phyloP scores from a whole-genome alignment of 2,113 vertebrate species.

The Glaucomys volans region DNA sequence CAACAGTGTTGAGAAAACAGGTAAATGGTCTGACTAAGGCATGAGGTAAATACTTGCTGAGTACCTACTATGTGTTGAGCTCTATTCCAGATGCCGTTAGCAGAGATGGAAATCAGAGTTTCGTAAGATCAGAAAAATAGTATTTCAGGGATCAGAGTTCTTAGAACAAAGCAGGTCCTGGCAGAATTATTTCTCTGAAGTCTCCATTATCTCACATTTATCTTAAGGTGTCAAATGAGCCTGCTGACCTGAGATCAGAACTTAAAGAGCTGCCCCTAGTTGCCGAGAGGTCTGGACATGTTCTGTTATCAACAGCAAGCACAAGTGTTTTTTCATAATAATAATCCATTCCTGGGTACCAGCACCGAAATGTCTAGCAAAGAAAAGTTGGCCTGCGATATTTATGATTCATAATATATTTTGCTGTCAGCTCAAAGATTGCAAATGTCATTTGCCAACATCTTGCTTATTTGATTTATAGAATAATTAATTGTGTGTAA shows the following conservation, averaged over 20 bases:
- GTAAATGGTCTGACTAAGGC: neutral
- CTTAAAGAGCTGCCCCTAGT: neutral
- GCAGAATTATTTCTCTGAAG: constrained; percentile 1
- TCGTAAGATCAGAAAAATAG: neutral
- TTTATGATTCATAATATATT: constrained; percentile 72
- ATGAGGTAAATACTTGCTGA: neutral
- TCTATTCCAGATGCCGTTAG: neutral
- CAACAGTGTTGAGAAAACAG: neutral
- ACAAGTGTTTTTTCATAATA: neutral
- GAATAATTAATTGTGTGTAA: constrained; percentile 75
- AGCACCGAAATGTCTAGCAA: constrained; percentile 61
- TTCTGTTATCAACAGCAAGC: neutral
- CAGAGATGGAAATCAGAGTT: neutral
- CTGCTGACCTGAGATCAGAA: neutral
- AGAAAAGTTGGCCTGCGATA: constrained; percentile 54
- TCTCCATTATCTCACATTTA: neutral
- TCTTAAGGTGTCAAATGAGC: neutral
- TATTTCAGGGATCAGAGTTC: neutral
- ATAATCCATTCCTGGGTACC: neutral
- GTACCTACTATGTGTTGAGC: neutral
- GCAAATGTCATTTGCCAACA: constrained; percentile 73
- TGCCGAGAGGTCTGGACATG: neutral
- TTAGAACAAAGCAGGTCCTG: neutral
- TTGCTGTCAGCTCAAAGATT: constrained; percentile 71
- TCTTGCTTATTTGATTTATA: constrained; percentile 77